These are phyloP conservation scores for Ctenoplectra terminalis DNA, from an alignment of 1,140 invertebrate species.

Conservation along the genomic window DNA sequence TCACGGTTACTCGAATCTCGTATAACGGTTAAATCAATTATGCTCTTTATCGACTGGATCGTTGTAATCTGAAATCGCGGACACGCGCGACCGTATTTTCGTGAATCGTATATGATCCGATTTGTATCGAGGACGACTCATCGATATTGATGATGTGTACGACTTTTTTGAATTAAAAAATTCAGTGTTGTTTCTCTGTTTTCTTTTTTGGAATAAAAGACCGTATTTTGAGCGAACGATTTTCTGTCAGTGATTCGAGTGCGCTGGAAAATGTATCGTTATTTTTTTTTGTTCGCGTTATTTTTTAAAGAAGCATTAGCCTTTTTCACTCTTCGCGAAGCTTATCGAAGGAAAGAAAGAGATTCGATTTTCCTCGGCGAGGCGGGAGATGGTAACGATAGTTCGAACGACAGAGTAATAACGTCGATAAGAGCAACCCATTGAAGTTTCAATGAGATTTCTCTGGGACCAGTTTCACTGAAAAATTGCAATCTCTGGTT, in stretches of 20 bases:
- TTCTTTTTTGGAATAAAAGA: not conserved
- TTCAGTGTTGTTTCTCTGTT: not conserved
- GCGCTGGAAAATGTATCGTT: not conserved
- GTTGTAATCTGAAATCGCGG: slow-evolving; percentile 48
- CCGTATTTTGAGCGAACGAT: too few relatives aligned
- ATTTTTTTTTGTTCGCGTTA: not conserved
- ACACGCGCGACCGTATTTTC: slow-evolving; percentile 26
- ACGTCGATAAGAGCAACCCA: slow-evolving; percentile 62
- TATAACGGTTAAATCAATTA: slow-evolving; percentile 44
- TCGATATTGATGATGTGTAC: too few relatives aligned
- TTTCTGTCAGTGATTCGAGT: not conserved
- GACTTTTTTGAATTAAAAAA: not conserved
- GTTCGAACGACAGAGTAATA: slow-evolving; percentile 57
- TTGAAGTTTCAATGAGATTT: slow-evolving; percentile 57
- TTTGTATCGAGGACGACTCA: slow-evolving; percentile 22
- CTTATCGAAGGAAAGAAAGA: not conserved
- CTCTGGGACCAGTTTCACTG: slow-evolving; percentile 16
- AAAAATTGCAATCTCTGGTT: slow-evolving; percentile 54
- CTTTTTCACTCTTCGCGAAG: not conserved
- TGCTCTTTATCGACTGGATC: slow-evolving; percentile 26
- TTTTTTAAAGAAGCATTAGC: too few relatives aligned
- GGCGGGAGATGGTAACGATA: slow-evolving; percentile 18
- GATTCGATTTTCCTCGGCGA: slow-evolving; percentile 8
- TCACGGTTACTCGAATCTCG: slow-evolving; percentile 16
- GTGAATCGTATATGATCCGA: slow-evolving; percentile 25